A percentile compares a stretch with the other conserved stretches of the same genome.
Conservation (phyloP, 2,888 invertebrate genomes). For the Coenonympha arcania region DNA sequence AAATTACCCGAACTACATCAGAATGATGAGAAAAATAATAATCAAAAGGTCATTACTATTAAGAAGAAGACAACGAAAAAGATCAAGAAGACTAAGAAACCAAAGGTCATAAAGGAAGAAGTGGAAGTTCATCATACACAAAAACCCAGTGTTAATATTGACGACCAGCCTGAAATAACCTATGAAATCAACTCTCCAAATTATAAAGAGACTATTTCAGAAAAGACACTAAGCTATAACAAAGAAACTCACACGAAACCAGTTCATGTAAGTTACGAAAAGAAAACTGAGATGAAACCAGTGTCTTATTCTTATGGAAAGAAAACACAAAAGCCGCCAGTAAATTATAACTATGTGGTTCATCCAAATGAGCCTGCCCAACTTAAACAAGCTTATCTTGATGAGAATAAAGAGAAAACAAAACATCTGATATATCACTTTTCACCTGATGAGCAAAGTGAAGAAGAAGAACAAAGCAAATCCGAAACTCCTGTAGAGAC, state of each 20-base stretch:
- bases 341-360: conserved; percentile 34
- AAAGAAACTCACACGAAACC: conserved; percentile 56
- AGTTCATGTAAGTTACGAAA: conserved; percentile 48
- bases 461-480: conserved; percentile 19
- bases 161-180: conserved; percentile 50
- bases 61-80: conserved; percentile 40
- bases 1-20: conserved; percentile 44
- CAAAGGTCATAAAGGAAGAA: conserved; percentile 37
- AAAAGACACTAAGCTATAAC: conserved; percentile 57
- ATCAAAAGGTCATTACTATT: conserved; percentile 45
- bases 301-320: conserved; percentile 54
- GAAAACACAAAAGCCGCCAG: conserved; percentile 42
- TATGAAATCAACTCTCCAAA: conserved; percentile 61
- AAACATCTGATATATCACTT: conserved; percentile 48
- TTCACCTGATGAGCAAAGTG: conserved; percentile 37
- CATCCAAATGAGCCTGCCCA: conserved; percentile 42
- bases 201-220: conserved; percentile 56
- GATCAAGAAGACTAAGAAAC: conserved; percentile 42
- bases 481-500: not conserved
- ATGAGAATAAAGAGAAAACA: conserved; percentile 42
- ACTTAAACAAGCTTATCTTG: conserved; percentile 42
- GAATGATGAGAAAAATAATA: conserved; percentile 49
- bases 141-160: conserved; percentile 39
- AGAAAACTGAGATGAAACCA: conserved; percentile 45
- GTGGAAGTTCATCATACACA: conserved; percentile 39